Base-by-base conservation (phyloP, 2,113 vertebrate species). In the Tyrannus savana region DNA sequence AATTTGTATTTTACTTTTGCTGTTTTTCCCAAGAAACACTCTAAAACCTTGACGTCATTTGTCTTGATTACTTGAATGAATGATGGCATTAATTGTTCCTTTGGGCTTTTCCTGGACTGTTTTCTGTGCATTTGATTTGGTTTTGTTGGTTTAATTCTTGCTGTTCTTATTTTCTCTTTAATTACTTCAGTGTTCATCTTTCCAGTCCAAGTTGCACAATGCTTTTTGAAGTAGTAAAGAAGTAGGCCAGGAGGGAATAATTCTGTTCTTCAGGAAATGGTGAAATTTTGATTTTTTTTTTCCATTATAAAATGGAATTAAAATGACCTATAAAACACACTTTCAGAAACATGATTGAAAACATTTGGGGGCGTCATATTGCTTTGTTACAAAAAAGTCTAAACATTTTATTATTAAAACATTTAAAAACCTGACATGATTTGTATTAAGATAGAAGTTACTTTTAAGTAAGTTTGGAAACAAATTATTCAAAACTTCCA, bases 131-230 rank as follows among this genome's bases (percentile, higher is more conserved):
- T 80, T 89, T 91, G 30, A 25, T 86, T 91, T 44, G 24, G 19
- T 27, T 72, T 68, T 95, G 42, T 87, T 96, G 91, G 33, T 72
- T 97, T 95, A 93, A 87, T 91, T 94, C 42, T 95, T 77, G 16
- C 42, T 87, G 53, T 63, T 96, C 75, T 90, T 42, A 42, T 91
- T 97, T 91, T 94, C n/a, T 80, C 33, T 80, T 85, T 91, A 96
- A 95, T 96, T 93, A 83, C 28, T 88, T 96, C 50, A 66, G n/a
- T 86, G 59, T 73, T 93, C 41, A 15, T 93, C 25, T 74, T 90
- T 90, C 50, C 60, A 88, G 52, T 85, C 35, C 56, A 88, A 88
- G 59, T 93, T 95, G 75, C 91, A 77, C 87, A 96, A 94, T 83
- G 39, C 15, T 68, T 90, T 94, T 83, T 93, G 55, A 95, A 85